Base-by-base conservation (phyloP, 2,888 invertebrate species). In the Eupithecia dodoneata region DNA sequence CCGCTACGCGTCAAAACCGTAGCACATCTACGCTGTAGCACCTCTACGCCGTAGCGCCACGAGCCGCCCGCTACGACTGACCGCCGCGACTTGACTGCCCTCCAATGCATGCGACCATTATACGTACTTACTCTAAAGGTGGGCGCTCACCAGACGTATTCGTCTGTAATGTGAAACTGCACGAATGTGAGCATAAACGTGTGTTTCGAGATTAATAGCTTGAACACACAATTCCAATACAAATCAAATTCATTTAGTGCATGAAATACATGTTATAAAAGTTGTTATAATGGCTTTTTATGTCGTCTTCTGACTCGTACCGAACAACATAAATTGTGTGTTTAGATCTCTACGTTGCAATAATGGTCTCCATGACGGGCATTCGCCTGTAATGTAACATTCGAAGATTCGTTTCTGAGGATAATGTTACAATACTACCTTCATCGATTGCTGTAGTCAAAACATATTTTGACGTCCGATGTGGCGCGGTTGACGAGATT, bases 51-150 rank as follows among this genome's bases (percentile, higher is more conserved):
- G 86, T 86, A 87, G 88, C 80, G 80, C 84, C 86, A 86, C 85
- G 83, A 83, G 80, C 79, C 86, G 81, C 71, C 76, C 76, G 82
- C 85, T 88, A 86, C 87, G 83, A 83, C 85, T 90, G 85, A 80
- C 76, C 83, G 77, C 79, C 80, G 72, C 80, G 86, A 81, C 78
- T 86, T 70, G 71, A 83, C 82, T 82, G 82, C 74, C 77, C 76
- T 75, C 80, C 74, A 71, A 80, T 81, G 77, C 76, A 74, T 70
- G 74, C 73, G 81, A 79, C 77, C 73, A 74, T 74, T 63, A 18
- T 0, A 3, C 9, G 52, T 63, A 63, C 63, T 63, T 10, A 7
- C 63, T 59, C 7, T 63, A 63, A 63, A 30, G 30, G 30, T 4
- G 63, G 10, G 63, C 10, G 2, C 30, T 4, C 63, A 63, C 63